Evolutionary conservation across 2,888 invertebrate genomes (phyloP), one percentile per base, ranked within the genome.

Genomic region (Lasioglossum morio): DNA sequence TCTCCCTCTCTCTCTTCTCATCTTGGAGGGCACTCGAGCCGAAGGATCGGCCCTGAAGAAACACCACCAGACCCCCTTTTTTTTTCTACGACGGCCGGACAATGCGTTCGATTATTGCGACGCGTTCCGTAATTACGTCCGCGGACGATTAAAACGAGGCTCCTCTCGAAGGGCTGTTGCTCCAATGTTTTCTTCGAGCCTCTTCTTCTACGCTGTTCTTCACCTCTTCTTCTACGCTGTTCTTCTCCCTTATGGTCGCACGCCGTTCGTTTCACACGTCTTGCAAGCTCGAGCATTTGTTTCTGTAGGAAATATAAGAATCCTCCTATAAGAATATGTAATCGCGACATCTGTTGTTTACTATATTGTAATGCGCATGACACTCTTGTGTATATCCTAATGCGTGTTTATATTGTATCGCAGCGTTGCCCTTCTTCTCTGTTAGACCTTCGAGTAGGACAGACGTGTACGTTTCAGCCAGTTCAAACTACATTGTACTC

Each of bases 101-200:
- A 87, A 90, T 90, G 80, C 84, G 78, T 82, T 75, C 73, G 85
- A 89, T 89, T 80, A 81, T 89, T 84, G 85, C 78, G 77, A 90
- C 84, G 87, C 85, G 87, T 87, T 34, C 75, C 81, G 69, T 82
- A 81, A 90, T 90, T 90, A 87, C 60, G 16, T 66, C 60, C 72
- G 79, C 53, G 53, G n/a, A 30, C 74, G 53, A 46, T 75, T 60
- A 27, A 63, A 53, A 57, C n/a, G 57, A 40, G 53, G 0, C 66
- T 66, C 34, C 66, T 19, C 66, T 66, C 19, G 66, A 66, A 34
- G 19, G 66, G 34, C 34, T 66, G 66, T 34, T 66, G 53, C 34
- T 53, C 46, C 53, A 72, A 16, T 48, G 48, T 48, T 48, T 48
- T 48, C 48, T 48, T 48, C 48, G 8, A 23, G 48, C 23, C 48